These are phyloP conservation scores for Neolamprologus cancellatus DNA, from an alignment of 2,113 vertebrate genomes.

Conservation along the genomic window DNA sequence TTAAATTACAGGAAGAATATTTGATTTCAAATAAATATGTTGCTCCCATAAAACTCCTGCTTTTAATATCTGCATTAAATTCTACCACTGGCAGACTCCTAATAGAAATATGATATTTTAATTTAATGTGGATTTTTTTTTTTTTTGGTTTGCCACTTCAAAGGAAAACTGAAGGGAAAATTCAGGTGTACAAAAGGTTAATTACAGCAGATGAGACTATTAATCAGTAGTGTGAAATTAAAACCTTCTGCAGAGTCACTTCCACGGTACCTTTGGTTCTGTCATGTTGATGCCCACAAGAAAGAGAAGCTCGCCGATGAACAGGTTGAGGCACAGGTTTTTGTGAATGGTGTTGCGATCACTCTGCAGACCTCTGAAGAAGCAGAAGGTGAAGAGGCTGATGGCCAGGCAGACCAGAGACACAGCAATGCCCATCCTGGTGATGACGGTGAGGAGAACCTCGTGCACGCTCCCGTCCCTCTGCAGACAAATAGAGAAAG, in stretches of 20 bases:
- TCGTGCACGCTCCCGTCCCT: conserved; percentile 85
- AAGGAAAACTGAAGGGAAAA: neutral
- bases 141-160: neutral
- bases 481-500: conserved; percentile 58
- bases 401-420: conserved; percentile 96
- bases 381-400: conserved; percentile 98
- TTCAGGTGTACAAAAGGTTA: neutral
- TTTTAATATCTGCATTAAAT: neutral
- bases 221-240: neutral
- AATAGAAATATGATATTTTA: neutral
- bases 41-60: neutral
- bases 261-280: conserved; percentile 78
- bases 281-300: conserved; percentile 97
- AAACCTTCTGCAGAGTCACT: neutral
- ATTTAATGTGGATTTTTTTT: neutral
- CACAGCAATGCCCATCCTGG: conserved; percentile 92
- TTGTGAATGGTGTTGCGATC: conserved; percentile 99
- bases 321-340: conserved; percentile 97
- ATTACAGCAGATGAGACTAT: neutral
- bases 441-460: conserved; percentile 92
- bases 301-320: conserved; percentile 95
- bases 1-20: neutral
- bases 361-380: conserved; percentile 94
- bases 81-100: neutral
- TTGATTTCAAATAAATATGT: neutral